Base-by-base conservation (phyloP, 2,113 vertebrate species). In the Mesitornis unicolor region DNA sequence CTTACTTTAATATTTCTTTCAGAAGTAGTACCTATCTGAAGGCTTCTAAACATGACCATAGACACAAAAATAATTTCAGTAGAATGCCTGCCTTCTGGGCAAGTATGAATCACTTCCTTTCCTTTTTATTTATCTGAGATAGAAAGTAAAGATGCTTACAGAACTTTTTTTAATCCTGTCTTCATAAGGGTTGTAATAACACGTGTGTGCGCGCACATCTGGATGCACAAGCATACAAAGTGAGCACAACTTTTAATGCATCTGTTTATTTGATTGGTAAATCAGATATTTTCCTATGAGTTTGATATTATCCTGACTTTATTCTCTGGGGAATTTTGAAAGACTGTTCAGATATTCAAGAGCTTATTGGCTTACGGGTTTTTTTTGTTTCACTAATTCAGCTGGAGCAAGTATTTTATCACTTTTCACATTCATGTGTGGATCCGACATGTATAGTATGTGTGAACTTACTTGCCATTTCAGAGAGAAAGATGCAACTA, bases 51-150 rank as follows among this genome's bases (percentile, higher is more conserved):
- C 40, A 35, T 56, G 57, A 81, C 84, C 40, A 51, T 15, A 85
- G 74, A 79, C 82, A 35, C 2, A 4, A n/a, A 8, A 14, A 10
- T 35, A 38, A 82, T 61, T 85, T 87, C 88, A 65, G 70, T 18
- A 60, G 74, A 87, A 85, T 82, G 33, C n/a, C 48, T 90, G 82
- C 67, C 61, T 84, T 75, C 83, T 87, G 85, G 70, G 82, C 88
- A 90, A 79, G 65, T 77, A 78, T 85, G 78, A 94, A 79, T 88
- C 40, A 28, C 43, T 93, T 94, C 81, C 77, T 87, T 93, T 75
- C 45, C 76, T 51, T 54, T 47, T 70, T 79, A 43, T 76, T 90
- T 90, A 48, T 61, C 48, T 26, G 56, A 81, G 64, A 61, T 45
- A 29, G 51, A 92, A 73, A 43, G 36, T 76, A 83, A 95, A 82